Evolutionary conservation across 2,113 vertebrate species (phyloP), one percentile per base, ranked within the genome.

Genomic region (Cololabis saira): DNA sequence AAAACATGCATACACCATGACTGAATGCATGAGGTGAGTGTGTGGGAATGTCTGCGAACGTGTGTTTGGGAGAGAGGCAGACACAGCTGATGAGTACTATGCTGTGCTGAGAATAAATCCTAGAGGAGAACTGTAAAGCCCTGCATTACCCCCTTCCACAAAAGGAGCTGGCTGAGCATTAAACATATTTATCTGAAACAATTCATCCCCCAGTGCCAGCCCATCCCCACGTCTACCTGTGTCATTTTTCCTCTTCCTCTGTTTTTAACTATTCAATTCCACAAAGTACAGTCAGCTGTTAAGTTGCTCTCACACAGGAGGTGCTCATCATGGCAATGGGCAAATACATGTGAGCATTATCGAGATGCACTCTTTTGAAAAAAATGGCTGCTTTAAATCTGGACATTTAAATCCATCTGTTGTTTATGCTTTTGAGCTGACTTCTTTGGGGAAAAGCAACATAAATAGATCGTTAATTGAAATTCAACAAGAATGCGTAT

Each of bases 181-280:
- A 85, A 85, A 80, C 70, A 55, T 77, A 74, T 84, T 89, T 89
- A 65, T 73, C 69, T 81, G 48, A 74, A 86, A 83, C 67, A 54
- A 81, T 81, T 74, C 70, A 63, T 30, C 51, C 63, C 56, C 16
- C 22, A 50, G 24, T 43, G 19, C 43, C 58, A 59, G 47, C 55
- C 47, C 49, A 21, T 67, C 56, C 57, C 37, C 45, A 48, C 18
- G 0, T 63, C 12, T 59, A 50, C 50, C 59, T 80, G 15, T 58
- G 56, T 67, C 33, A 19, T 78, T 73, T 71, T 55, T 40, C 15
- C 37, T 55, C 47, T 22, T 54, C 24, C 19, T 33, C 17, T 24
- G 43, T 64, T 67, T 66, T 48, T 21, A 55, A 77, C 73, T 27
- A 72, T 80, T 80, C 64, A 82, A 78, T 83, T 63, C 61, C 57